Evolutionary conservation across 2,797 vertebrate genomes (phyloP).

Genomic region (Rhinichthys osculus): DNA sequence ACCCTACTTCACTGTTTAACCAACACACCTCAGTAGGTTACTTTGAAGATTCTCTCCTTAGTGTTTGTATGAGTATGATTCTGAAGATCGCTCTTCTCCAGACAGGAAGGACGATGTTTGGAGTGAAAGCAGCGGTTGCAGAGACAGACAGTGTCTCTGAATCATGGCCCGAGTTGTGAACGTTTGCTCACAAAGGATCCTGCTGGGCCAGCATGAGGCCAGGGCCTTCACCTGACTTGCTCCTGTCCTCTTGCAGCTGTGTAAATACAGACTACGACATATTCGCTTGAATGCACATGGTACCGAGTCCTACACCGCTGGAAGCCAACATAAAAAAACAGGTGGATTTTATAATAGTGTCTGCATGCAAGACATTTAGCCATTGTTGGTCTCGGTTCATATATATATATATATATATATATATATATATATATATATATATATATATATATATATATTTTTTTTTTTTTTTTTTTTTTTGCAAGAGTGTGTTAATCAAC

Average conservation of each 20-base stretch:
- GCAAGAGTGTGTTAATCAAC: slow-evolving; percentile 31
- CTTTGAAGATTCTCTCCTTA: slow-evolving; percentile 9
- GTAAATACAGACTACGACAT: slow-evolving; percentile 52
- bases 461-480: background rate
- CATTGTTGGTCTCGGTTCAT: slow-evolving; percentile 3
- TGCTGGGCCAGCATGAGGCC: slow-evolving; percentile 47
- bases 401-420: background rate
- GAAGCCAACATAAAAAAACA: slow-evolving; percentile 31
- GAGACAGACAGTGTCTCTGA: slow-evolving; percentile 51
- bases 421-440: no score
- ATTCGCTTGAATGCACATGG: slow-evolving; percentile 31
- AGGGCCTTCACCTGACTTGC: slow-evolving; percentile 60
- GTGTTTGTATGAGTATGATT: background rate
- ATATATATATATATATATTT: background rate
- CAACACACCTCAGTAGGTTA: slow-evolving; percentile 17
- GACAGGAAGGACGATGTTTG: slow-evolving; percentile 58
- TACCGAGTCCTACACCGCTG: background rate
- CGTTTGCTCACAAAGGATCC: slow-evolving; percentile 37
- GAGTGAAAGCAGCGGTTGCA: slow-evolving; percentile 37
- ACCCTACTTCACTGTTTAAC: slow-evolving; percentile 19
- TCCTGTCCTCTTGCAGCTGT: slow-evolving; percentile 63
- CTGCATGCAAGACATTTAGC: slow-evolving; percentile 23
- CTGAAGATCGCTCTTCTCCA: slow-evolving; percentile 41
- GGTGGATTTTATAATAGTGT: slow-evolving; percentile 52
- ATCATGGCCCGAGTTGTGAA: slow-evolving; percentile 38